phyloP scores from a whole-genome alignment of 2,888 invertebrate genomes.

The Aphodius granarius region DNA sequence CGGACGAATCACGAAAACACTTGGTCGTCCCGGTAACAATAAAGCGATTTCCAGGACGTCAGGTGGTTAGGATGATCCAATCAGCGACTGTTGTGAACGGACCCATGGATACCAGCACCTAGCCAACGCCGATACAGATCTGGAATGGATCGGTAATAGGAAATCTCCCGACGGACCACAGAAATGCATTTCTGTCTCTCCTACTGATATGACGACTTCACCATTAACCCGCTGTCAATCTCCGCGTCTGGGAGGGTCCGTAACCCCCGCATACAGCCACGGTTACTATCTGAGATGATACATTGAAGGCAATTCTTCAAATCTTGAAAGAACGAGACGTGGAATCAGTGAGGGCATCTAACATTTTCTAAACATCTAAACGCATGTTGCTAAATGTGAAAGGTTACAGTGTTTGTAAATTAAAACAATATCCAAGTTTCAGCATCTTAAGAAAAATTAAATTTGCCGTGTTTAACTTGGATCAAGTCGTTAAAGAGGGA shows the following conservation, averaged over 20 bases:
- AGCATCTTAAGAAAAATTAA: neutral
- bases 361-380: too few relatives aligned
- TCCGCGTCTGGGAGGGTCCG: neutral
- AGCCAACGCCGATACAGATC: constrained; percentile 12
- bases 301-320: neutral
- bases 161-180: constrained; percentile 20
- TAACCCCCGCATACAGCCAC: neutral
- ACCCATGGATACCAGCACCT: neutral
- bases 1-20: neutral
- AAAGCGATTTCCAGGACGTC: constrained; percentile 26
- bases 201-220: constrained; percentile 26
- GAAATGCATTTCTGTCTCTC: constrained; percentile 29
- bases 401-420: too few relatives aligned
- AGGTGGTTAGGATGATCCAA: constrained; percentile 31
- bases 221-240: constrained; percentile 30
- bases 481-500: neutral
- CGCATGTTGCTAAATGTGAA: too few relatives aligned
- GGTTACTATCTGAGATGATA: neutral
- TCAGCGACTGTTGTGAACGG: constrained; percentile 13
- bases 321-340: neutral
- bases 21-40: constrained; percentile 21
- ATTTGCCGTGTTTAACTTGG: neutral
- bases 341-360: too few relatives aligned
- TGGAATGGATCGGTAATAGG: constrained; percentile 24
- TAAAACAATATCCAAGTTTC: too few relatives aligned